A percentile compares a stretch with the other conserved stretches of the same genome.
Evolutionary conservation across 2,888 invertebrate genomes (phyloP).

Genomic region (Melolontha melolontha): DNA sequence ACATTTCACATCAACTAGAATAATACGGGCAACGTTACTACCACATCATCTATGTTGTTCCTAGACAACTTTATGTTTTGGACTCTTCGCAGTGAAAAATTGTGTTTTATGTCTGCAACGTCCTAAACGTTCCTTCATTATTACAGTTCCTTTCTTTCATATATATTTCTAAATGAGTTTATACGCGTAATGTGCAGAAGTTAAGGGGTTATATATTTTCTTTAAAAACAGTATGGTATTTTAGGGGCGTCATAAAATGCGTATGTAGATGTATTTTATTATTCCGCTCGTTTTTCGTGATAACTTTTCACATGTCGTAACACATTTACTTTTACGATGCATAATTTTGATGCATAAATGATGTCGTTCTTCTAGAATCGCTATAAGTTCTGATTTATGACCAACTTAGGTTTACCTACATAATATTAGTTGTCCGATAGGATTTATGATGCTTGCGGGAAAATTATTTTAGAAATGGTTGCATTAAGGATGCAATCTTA

Average conservation of each 20-base stretch:
- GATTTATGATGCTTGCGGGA: too few species aligned
- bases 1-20: constrained; percentile 10
- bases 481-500: too few species aligned
- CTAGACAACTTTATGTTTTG: constrained; percentile 24
- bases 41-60: not conserved
- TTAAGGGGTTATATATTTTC: constrained; percentile 21
- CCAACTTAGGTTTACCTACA: too few species aligned
- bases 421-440: too few species aligned
- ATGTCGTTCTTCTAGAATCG: too few species aligned
- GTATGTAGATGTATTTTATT: constrained; percentile 29
- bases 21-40: not conserved
- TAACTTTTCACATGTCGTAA: constrained; percentile 31
- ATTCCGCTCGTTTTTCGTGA: constrained; percentile 14
- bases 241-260: constrained; percentile 18
- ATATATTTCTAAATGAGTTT: constrained; percentile 28
- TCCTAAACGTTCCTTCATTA: constrained; percentile 30
- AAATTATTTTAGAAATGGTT: too few species aligned
- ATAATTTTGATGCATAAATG: constrained; percentile 16
- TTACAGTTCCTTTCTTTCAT: constrained; percentile 19
- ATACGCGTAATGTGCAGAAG: constrained; percentile 19
- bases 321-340: constrained; percentile 24
- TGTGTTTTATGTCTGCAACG: constrained; percentile 32
- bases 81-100: constrained; percentile 27
- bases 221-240: constrained; percentile 13
- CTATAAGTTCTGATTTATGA: too few species aligned